Conservation (phyloP, 2,113 vertebrate genomes). For the Petromus typicus region DNA sequence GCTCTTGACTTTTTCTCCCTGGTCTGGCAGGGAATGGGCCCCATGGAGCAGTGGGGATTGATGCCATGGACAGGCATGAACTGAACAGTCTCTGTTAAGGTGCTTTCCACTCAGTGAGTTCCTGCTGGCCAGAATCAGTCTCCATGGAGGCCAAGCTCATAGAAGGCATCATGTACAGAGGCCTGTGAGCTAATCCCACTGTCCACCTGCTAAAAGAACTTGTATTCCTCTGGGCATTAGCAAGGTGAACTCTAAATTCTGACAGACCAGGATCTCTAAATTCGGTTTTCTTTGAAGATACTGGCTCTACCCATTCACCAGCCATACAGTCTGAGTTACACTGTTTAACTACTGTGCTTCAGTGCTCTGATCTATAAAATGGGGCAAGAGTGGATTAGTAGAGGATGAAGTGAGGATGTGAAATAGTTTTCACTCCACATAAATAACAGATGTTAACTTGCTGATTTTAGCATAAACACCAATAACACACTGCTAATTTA, state of each 20-base stretch:
- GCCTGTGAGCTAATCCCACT: background rate
- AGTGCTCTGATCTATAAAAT: background rate
- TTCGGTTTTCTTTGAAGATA: background rate
- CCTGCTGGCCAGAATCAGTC: background rate
- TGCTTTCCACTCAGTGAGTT: background rate
- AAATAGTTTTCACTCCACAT: constrained; percentile 17
- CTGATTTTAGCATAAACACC: background rate
- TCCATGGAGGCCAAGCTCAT: background rate
- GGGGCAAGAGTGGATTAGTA: background rate
- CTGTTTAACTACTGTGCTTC: background rate
- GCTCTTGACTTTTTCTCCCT: background rate
- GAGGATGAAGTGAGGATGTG: constrained; percentile 23
- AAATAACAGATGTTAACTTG: background rate
- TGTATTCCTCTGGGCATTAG: background rate
- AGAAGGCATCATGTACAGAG: background rate
- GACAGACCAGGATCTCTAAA: background rate
- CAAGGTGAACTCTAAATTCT: background rate
- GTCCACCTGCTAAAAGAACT: background rate
- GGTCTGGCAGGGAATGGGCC: background rate
- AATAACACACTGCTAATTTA: background rate
- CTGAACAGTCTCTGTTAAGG: background rate
- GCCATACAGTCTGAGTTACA: background rate
- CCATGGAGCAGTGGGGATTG: background rate
- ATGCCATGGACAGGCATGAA: background rate
- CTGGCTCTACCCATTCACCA: background rate